Percentiles rank a stretch among this genome's conserved stretches.
Conservation (phyloP, 2,113 vertebrate genomes). For the Cisticola juncidis region DNA sequence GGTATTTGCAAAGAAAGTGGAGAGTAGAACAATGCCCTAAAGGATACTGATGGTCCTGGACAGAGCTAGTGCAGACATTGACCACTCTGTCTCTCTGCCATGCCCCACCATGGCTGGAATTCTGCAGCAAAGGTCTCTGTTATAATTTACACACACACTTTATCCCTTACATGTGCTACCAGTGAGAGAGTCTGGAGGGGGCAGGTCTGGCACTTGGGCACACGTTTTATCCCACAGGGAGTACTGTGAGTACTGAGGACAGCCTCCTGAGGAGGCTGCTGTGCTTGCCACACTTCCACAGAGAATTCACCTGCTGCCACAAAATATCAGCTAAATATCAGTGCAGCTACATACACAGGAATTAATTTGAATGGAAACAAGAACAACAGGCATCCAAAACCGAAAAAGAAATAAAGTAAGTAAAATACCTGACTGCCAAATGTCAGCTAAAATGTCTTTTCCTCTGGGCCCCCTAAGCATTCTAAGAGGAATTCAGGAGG, state of each 20-base stretch:
- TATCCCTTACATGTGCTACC: rapidly evolving
- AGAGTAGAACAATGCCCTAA: not conserved
- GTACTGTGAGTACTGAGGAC: too few relatives aligned
- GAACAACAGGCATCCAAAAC: not conserved
- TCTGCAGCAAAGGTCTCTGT: not conserved
- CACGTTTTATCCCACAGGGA: not conserved
- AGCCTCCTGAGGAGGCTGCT: not conserved
- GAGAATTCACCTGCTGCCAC: not conserved
- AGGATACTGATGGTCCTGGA: not conserved
- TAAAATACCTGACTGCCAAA: not conserved
- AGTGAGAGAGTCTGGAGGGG: not conserved
- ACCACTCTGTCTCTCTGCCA: not conserved
- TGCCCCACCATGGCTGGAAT: not conserved
- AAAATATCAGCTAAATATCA: not conserved
- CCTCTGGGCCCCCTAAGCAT: not conserved
- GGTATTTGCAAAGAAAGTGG: not conserved
- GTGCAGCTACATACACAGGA: not conserved
- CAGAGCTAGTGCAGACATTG: not conserved
- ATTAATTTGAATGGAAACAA: conserved; percentile 9
- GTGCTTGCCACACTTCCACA: not conserved
- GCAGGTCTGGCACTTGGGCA: not conserved
- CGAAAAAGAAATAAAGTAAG: not conserved
- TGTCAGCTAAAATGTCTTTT: conserved; percentile 52
- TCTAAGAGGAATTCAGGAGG: not conserved
- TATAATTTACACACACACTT: not conserved